Evolutionary conservation across 2,113 vertebrate species (phyloP).

Genomic region (Gymnorhina tibicen): DNA sequence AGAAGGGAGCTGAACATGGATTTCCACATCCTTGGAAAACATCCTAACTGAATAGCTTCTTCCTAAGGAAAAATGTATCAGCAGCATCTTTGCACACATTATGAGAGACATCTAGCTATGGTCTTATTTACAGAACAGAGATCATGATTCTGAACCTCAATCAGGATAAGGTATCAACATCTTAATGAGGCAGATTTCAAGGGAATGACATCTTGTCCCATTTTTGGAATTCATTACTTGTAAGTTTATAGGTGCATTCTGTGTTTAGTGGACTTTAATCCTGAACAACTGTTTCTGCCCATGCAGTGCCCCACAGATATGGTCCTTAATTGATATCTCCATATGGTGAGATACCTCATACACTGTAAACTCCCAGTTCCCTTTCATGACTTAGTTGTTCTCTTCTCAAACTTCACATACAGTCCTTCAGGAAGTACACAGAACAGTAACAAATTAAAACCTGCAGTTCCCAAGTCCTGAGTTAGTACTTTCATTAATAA

Average conservation of each 20-base stretch:
- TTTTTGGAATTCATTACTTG: neutral
- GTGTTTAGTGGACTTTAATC: neutral
- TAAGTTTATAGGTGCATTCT: neutral
- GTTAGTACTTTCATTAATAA: neutral
- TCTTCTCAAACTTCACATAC: neutral
- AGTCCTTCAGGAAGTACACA: neutral
- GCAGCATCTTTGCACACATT: rapidly evolving
- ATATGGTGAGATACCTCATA: neutral
- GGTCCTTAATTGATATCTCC: neutral
- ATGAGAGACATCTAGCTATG: neutral
- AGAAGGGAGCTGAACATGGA: neutral
- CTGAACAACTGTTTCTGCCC: neutral
- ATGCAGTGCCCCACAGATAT: neutral
- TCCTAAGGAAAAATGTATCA: neutral
- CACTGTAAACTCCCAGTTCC: neutral
- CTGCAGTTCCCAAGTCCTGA: neutral
- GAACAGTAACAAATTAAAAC: neutral
- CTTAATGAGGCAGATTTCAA: neutral
- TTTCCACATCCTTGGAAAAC: neutral
- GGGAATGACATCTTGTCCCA: neutral
- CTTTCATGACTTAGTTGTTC: neutral
- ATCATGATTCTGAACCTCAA: neutral
- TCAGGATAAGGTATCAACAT: neutral
- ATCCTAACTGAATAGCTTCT: neutral
- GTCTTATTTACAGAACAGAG: neutral